Base-by-base conservation (phyloP, 1,140 invertebrate species). In the Carposina sasakii region DNA sequence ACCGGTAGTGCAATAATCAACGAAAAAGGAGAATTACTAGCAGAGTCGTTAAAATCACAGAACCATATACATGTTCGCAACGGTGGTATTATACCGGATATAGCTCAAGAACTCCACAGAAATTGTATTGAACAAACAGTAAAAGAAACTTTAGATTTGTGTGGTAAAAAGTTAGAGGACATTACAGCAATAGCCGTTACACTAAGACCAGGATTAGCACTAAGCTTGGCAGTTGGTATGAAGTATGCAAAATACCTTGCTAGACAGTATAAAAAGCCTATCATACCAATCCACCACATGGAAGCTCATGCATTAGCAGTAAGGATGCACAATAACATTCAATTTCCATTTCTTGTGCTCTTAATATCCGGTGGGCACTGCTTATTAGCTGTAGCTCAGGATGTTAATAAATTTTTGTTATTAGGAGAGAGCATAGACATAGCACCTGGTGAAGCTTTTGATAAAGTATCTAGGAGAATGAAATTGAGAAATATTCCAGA, bases 251-350 rank as follows among this genome's bases (percentile, higher is more conserved):
- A 96, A 73, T 86, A 94, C 70, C 72, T 99, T 22, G 90, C 91
- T 8, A 82, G 87, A 45, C 76, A 87, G 43, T 87, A 89, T 60
- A 88, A 90, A 0, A 96, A 95, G 81, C 96, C 96, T 2, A 87
- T 99, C 51, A 96, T 99, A 69, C 96, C 97, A 0, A 95, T 99
- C 64, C 97, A 99, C 86, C 98, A 99, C 60, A 99, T 99, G 98
- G 91, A 99, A 88, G 97, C 97, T 3, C 98, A 99, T 89, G 96
- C 97, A 17, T 78, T 99, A 41, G 96, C 92, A 24, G 90, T 88
- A 8, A 87, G 96, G 76, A 92, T 98, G 71, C 73, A 88, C 48
- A 52, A 79, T 57, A 48, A 59, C 40, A 86, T 98, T 36, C 73
- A 91, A 41, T 99, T 96, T 87, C 98, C 98, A 46, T 98, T 93